phyloP scores from a whole-genome alignment of 1,140 invertebrate species.

The Cydia splendana region DNA sequence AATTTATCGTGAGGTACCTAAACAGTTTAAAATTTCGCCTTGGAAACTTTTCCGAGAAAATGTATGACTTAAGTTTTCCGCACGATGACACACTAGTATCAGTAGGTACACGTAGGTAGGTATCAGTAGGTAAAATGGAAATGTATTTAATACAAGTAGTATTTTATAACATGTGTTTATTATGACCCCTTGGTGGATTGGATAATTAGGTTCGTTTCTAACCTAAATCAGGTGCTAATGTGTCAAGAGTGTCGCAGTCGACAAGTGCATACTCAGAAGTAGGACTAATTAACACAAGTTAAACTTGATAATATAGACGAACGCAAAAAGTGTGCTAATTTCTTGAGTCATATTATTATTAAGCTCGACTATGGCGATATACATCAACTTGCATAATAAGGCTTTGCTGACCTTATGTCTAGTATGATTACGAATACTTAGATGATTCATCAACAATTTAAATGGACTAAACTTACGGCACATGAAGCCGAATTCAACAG shows the following conservation, averaged over 20 bases:
- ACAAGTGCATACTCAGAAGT: background rate
- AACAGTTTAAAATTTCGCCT: background rate
- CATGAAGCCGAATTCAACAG: background rate
- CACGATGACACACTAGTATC: background rate
- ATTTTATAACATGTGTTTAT: background rate
- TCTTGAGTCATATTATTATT: constrained; percentile 1
- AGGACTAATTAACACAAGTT: background rate
- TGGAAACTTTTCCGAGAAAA: constrained; percentile 23
- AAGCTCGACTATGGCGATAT: background rate
- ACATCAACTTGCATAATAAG: constrained; percentile 4
- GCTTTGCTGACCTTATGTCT: constrained; percentile 5
- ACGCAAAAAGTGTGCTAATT: background rate
- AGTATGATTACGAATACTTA: background rate
- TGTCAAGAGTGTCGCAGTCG: constrained; percentile 4
- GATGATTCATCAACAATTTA: constrained; percentile 28
- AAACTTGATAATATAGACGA: background rate
- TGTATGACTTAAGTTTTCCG: background rate
- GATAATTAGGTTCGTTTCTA: background rate
- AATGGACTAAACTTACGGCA: constrained; percentile 19
- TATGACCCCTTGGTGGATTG: background rate
- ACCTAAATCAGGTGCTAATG: constrained; percentile 1
- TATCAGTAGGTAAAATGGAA: background rate
- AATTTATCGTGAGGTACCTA: background rate
- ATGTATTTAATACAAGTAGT: background rate
- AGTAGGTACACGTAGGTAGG: no score